Evolutionary conservation across 2,113 vertebrate genomes (phyloP).

Genomic region (Heloderma charlesbogerti): DNA sequence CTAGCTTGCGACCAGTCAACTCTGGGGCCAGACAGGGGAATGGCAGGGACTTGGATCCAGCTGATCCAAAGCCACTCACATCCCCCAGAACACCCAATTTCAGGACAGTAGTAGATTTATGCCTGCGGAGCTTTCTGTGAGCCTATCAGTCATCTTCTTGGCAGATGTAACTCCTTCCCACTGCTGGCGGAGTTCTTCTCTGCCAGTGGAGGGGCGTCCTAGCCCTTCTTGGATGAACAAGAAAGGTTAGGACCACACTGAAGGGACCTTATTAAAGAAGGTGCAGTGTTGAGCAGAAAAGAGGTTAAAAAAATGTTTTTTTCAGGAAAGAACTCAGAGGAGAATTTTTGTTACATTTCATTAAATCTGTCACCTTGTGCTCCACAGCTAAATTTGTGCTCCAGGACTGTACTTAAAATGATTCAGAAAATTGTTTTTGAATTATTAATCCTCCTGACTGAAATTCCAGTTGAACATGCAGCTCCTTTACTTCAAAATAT

Average conservation of each 20-base stretch:
- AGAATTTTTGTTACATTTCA: conserved; percentile 19
- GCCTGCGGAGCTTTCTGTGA: not conserved
- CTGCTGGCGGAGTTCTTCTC: not conserved
- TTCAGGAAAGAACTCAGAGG: not conserved
- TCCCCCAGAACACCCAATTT: no score
- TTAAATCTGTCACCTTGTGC: not conserved
- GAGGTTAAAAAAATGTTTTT: not conserved
- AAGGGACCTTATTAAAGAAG: not conserved
- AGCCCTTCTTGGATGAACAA: not conserved
- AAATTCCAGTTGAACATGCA: conserved; percentile 1
- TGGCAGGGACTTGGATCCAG: no score
- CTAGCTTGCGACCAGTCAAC: no score
- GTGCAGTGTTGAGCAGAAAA: not conserved
- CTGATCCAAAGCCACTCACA: no score
- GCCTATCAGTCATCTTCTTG: not conserved
- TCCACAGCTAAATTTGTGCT: not conserved
- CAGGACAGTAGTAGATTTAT: no score
- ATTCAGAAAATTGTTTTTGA: not conserved
- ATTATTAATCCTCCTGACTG: conserved; percentile 12
- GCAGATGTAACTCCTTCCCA: no score
- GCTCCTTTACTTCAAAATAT: not conserved
- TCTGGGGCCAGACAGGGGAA: no score
- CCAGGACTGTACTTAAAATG: not conserved
- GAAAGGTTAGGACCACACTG: not conserved
- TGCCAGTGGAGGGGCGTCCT: not conserved